A percentile compares a stretch with the other conserved stretches of the same genome.
These are phyloP conservation scores for Ophthalmolycus amberensis DNA, from an alignment of 2,113 vertebrate species.

Conservation along the genomic window DNA sequence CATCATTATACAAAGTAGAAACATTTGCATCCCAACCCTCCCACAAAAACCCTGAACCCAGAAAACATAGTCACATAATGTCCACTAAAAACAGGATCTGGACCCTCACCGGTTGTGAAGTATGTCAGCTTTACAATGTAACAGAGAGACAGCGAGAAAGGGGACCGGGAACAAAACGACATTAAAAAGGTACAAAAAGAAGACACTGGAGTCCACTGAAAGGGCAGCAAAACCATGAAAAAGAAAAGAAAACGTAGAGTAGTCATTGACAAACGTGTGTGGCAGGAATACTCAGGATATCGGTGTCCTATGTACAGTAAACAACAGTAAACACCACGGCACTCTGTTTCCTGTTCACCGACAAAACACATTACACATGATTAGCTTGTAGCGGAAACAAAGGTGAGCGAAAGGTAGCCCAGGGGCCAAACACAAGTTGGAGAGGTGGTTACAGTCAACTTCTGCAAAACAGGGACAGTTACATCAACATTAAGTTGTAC, in stretches of 20 bases:
- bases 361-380: slow-evolving; percentile 16
- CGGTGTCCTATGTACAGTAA: slow-evolving; percentile 66
- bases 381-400: slow-evolving; percentile 32
- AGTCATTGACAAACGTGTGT: slow-evolving; percentile 61
- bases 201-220: slow-evolving; percentile 68
- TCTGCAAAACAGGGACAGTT: not conserved
- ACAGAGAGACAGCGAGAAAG: slow-evolving; percentile 42
- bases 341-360: slow-evolving; percentile 36
- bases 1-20: slow-evolving; percentile 87
- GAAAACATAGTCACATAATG: slow-evolving; percentile 49
- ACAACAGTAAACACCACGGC: slow-evolving; percentile 62
- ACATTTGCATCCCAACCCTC: slow-evolving; percentile 69
- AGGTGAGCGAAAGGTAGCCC: slow-evolving; percentile 84
- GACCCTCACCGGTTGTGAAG: slow-evolving; percentile 64
- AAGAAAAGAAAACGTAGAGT: slow-evolving; percentile 60
- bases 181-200: slow-evolving; percentile 51
- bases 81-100: slow-evolving; percentile 57
- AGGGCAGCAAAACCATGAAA: slow-evolving; percentile 26
- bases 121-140: slow-evolving; percentile 75
- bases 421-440: slow-evolving; percentile 69
- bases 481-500: not conserved
- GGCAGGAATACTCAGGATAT: slow-evolving; percentile 58
- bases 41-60: slow-evolving; percentile 61
- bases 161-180: slow-evolving; percentile 48
- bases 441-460: slow-evolving; percentile 17